Evolutionary conservation across 2,113 vertebrate genomes (phyloP).

Genomic region (Corydoras sp.): DNA sequence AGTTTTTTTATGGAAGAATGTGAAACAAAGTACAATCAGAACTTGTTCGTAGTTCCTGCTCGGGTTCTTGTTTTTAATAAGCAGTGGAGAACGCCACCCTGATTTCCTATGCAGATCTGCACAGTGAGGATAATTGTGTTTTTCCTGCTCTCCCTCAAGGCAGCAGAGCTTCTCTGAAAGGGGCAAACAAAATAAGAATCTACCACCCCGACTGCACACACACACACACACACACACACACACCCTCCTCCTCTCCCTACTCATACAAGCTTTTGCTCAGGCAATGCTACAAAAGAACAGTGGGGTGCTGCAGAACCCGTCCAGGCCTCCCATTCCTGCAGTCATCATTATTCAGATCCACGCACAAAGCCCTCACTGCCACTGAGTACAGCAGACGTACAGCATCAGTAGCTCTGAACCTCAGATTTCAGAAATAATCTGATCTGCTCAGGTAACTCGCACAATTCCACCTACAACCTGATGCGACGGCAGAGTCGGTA

Average conservation of each 20-base stretch:
- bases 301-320: conserved; percentile 49
- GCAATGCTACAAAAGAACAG: conserved; percentile 50
- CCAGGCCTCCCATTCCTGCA: conserved; percentile 39
- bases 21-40: no score
- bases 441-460: no score
- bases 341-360: conserved; percentile 41
- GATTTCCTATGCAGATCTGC: conserved; percentile 26
- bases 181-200: conserved; percentile 17
- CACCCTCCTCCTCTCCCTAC: not conserved
- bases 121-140: conserved; percentile 30
- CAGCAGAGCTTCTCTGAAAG: conserved; percentile 22
- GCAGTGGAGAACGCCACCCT: not conserved
- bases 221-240: not conserved
- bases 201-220: not conserved
- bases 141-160: conserved; percentile 24
- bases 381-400: not conserved
- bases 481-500: no score
- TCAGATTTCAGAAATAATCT: no score
- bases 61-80: not conserved
- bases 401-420: no score
- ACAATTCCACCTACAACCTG: no score
- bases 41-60: not conserved
- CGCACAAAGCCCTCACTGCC: conserved; percentile 48
- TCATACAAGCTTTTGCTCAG: conserved; percentile 20
- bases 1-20: no score